Percentiles rank a stretch among this genome's conserved stretches.
Conservation (phyloP, 2,113 vertebrate species). For the Ctenomys sociabilis region DNA sequence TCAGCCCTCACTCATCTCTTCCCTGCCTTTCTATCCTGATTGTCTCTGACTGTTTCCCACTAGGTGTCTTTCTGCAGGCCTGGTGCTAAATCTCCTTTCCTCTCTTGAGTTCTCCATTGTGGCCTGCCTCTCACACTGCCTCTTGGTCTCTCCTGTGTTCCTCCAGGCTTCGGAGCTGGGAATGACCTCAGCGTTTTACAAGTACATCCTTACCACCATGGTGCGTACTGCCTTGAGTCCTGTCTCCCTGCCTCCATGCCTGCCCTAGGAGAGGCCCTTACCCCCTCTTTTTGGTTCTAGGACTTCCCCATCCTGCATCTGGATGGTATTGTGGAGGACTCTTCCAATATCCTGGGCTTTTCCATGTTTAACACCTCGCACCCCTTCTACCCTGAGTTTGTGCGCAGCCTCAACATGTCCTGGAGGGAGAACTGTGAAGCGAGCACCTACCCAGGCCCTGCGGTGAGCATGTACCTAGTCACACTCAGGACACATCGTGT, state of each 20-base stretch:
- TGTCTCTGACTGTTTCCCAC: neutral
- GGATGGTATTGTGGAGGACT: conserved; percentile 93
- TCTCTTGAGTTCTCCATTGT: neutral
- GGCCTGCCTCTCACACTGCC: neutral
- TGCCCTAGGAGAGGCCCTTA: neutral
- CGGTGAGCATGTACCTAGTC: conserved; percentile 84
- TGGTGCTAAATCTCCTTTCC: conserved; percentile 56
- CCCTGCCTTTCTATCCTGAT: neutral
- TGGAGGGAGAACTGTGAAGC: conserved; percentile 95
- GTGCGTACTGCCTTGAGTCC: conserved; percentile 82
- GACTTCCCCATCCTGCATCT: conserved; percentile 94
- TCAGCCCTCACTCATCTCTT: neutral
- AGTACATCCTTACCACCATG: conserved; percentile 96
- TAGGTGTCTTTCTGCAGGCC: neutral
- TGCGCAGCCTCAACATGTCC: conserved; percentile 95
- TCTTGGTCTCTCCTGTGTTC: neutral
- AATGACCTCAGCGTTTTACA: conserved; percentile 95
- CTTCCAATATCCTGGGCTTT: conserved; percentile 94
- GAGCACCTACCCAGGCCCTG: conserved; percentile 91
- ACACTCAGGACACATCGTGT: neutral
- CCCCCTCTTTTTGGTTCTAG: conserved; percentile 77
- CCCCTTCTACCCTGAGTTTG: conserved; percentile 95
- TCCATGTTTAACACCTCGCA: conserved; percentile 97
- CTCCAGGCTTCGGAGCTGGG: conserved; percentile 91
- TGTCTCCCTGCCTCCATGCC: fast-evolving